These are phyloP conservation scores for Sycophaga agraensis DNA, from an alignment of 1,140 invertebrate genomes.

Conservation along the genomic window DNA sequence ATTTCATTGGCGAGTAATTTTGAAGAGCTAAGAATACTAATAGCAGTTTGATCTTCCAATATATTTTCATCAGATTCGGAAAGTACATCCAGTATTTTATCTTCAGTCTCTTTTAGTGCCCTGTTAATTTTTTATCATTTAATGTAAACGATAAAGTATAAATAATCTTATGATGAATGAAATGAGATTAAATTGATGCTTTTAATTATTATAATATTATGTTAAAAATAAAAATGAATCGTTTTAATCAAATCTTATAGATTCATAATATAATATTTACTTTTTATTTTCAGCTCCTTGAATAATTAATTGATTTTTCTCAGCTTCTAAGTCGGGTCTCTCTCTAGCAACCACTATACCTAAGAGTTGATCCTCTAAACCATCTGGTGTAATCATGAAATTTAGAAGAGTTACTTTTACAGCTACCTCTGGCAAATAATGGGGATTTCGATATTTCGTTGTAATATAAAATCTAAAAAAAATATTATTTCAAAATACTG, in stretches of 20 bases:
- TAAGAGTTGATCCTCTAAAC: constrained; percentile 86
- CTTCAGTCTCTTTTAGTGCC: constrained; percentile 90
- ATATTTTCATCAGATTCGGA: constrained; percentile 89
- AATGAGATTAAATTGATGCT: no score
- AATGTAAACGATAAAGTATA: not conserved
- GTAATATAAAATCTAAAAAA: constrained; percentile 86
- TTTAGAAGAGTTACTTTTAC: constrained; percentile 92
- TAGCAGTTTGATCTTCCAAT: constrained; percentile 93
- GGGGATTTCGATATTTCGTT: constrained; percentile 91
- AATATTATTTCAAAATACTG: not conserved
- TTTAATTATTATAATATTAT: not conserved
- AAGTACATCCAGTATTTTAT: constrained; percentile 87
- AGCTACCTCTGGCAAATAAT: constrained; percentile 88
- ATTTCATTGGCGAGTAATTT: constrained; percentile 88
- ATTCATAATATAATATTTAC: constrained; percentile 42
- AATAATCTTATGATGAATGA: no score
- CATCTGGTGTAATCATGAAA: constrained; percentile 88
- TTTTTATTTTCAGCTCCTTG: constrained; percentile 89
- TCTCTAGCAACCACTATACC: constrained; percentile 93
- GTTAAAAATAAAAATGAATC: no score
- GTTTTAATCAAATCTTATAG: no score
- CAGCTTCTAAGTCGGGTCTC: constrained; percentile 87
- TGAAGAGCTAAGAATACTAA: constrained; percentile 87
- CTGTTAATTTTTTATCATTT: constrained; percentile 52
- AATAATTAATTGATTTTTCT: constrained; percentile 87